These are phyloP conservation scores for Brachionus paranguensis DNA, from an alignment of 1,140 invertebrate species.

Conservation along the genomic window DNA sequence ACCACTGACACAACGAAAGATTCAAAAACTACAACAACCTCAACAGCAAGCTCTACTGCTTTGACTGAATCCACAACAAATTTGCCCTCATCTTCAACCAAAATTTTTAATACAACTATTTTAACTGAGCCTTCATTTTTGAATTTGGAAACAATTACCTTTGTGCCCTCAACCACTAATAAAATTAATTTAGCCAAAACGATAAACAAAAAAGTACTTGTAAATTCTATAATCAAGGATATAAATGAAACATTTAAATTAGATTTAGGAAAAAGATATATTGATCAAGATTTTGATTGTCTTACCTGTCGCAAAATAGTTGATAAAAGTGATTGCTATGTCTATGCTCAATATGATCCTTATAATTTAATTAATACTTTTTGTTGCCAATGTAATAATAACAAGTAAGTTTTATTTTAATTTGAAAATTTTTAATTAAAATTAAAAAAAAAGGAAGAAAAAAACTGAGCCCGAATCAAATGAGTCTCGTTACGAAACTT, in stretches of 20 bases:
- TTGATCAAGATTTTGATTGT: not conserved
- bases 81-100: not conserved
- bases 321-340: not conserved
- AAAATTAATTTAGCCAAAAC: not conserved
- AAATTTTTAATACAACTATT: not conserved
- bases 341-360: not conserved
- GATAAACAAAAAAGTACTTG: not conserved
- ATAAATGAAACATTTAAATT: conserved; percentile 1
- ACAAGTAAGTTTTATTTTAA: not conserved
- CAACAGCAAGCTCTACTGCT: not conserved
- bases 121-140: not conserved
- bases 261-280: not conserved
- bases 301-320: not conserved
- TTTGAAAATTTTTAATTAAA: not conserved
- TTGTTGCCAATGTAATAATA: conserved; percentile 5
- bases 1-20: not conserved
- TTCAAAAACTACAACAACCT: not conserved
- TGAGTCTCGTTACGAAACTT: not conserved
- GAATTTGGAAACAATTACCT: not conserved
- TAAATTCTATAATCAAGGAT: not conserved
- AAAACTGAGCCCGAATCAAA: not conserved
- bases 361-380: not conserved
- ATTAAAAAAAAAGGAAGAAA: not conserved
- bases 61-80: not conserved
- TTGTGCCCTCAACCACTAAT: not conserved